phyloP scores from a whole-genome alignment of 2,797 vertebrate genomes.

The Alcedo atthis region DNA sequence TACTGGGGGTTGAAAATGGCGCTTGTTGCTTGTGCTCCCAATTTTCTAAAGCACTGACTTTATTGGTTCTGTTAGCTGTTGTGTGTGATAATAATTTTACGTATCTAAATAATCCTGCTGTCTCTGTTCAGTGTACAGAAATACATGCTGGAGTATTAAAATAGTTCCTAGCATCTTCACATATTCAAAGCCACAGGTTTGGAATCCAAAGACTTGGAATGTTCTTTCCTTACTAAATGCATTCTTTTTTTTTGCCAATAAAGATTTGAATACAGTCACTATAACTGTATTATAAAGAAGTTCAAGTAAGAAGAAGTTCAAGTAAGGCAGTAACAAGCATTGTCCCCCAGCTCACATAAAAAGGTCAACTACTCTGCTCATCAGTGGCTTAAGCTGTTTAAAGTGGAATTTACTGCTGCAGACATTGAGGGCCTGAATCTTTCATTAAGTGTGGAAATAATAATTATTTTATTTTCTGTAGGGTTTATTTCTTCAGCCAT shows the following conservation, averaged over 20 bases:
- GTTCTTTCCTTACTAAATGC: not conserved
- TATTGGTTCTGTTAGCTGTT: not conserved
- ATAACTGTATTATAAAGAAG: not conserved
- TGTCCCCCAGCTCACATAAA: not conserved
- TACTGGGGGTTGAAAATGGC: not conserved
- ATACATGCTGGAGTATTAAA: not conserved
- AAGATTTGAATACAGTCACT: not conserved
- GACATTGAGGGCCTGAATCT: not conserved
- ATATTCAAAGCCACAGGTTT: not conserved
- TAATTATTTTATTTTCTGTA: not conserved
- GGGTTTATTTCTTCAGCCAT: not conserved
- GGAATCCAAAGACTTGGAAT: not conserved
- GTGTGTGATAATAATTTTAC: not conserved
- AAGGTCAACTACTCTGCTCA: not conserved
- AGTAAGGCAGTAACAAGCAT: not conserved
- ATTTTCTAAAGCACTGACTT: conserved; percentile 17
- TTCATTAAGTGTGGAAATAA: not conserved
- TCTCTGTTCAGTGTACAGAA: not conserved
- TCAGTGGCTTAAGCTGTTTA: not conserved
- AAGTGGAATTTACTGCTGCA: not conserved
- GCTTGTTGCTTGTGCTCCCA: not conserved
- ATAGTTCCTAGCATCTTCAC: not conserved
- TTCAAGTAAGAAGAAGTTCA: not conserved
- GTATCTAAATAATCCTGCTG: not conserved
- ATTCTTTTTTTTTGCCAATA: not conserved